Base-by-base conservation (phyloP, 2,113 vertebrate species). In the Butorides virescens region DNA sequence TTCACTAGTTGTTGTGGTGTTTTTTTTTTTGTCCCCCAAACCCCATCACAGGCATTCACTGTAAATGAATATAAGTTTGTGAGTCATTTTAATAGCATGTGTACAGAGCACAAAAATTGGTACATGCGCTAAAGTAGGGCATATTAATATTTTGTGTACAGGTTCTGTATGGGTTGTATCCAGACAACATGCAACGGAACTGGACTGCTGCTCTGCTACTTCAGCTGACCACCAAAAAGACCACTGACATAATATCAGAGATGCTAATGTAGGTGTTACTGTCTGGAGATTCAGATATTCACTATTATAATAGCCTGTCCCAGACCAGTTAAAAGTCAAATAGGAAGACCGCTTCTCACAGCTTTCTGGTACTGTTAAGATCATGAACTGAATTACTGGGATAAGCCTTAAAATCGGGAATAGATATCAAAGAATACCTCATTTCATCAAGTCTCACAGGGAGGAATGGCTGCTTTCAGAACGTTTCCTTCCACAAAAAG, bases 41-140 rank as follows among this genome's bases (percentile, higher is more conserved):
- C 12, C 22, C 3, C 9, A 1, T 8, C 46, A 4, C 0, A 68
- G 53, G 17, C 6, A 11, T 46, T 68, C 3, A 1, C 42, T 65
- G 5, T 23, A 39, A n/a, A 27, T 9, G 17, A 44, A 44, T 44
- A 42, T 17, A 55, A 13, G 20, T n/a, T 14, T 14, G 22, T 19
- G 36, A 42, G 25, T 58, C 27, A 10, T 56, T 71, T 59, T 15
- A 21, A 11, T 9, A 11, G 13, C 37, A 6, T 0, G 0, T 4
- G 36, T 5, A 3, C 9, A 27, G 26, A 90, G 66, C 66, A 39
- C 37, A 76, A 11, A 2, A 2, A 25, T 0, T 3, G 27, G 18
- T 22, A 25, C 25, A 2, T 5, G 2, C 61, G 2, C 17, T 22
- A 1, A 2, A 1, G 5, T 3, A 9, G 36, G 20, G 22, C 13